Conservation (phyloP, 1,140 invertebrate species). For the Diuraphis noxia region DNA sequence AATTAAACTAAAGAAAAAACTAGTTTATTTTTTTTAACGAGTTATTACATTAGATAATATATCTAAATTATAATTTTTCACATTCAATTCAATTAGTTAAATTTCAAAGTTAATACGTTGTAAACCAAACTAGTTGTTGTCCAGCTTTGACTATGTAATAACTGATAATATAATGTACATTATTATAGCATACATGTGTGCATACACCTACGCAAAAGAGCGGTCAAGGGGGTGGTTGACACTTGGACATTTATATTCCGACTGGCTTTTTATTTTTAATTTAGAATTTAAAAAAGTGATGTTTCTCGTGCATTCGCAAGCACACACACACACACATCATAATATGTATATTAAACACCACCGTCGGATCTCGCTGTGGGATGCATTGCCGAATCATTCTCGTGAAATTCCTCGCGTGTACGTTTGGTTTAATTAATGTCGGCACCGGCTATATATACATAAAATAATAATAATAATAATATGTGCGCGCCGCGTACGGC, state of each 20-base stretch:
- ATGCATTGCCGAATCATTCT: constrained; percentile 7
- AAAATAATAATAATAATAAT: constrained; percentile 6
- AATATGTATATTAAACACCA: background rate
- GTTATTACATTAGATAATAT: too few species aligned
- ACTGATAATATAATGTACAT: too few species aligned
- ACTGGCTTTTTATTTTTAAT: background rate
- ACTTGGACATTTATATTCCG: background rate
- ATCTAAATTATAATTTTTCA: too few species aligned
- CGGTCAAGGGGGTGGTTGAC: background rate
- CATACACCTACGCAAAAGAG: background rate
- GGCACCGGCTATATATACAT: background rate
- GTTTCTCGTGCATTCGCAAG: background rate
- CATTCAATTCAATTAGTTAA: too few species aligned
- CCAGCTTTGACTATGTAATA: too few species aligned
- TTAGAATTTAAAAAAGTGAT: background rate
- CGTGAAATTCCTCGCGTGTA: constrained; percentile 27
- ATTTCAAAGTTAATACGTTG: too few species aligned
- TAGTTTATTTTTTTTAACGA: too few species aligned
- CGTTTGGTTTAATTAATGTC: constrained; percentile 44
- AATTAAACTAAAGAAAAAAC: too few species aligned
- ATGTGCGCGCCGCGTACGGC: background rate
- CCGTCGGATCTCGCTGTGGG: background rate
- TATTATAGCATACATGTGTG: too few species aligned
- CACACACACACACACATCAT: background rate
- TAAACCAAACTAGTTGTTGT: too few species aligned